These are phyloP conservation scores for Onychomys torridus DNA, from an alignment of 2,797 vertebrate genomes.

Conservation along the genomic window DNA sequence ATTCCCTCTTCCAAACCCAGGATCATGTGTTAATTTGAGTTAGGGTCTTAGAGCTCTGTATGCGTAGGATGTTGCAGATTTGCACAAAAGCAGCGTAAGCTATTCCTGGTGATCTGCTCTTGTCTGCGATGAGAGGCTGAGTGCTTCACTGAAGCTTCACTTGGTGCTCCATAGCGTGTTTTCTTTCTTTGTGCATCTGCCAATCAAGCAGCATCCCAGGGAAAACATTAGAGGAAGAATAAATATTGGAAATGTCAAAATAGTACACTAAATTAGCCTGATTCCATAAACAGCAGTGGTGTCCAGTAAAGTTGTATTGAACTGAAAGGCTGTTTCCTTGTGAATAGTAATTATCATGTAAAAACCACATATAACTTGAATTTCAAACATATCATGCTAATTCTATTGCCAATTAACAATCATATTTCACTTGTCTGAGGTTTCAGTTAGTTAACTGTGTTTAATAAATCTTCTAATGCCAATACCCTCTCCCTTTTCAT, in stretches of 20 bases:
- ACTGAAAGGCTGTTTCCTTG: not conserved
- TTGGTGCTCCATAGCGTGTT: not conserved
- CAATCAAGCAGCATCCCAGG: not conserved
- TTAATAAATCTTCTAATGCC: constrained; percentile 51
- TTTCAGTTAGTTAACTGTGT: constrained; percentile 63
- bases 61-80: not conserved
- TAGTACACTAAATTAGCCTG: not conserved
- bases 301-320: not conserved
- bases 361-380: not conserved
- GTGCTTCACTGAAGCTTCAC: not conserved
- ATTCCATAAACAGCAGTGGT: not conserved
- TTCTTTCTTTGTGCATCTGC: not conserved
- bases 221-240: not conserved
- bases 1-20: not conserved
- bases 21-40: not conserved
- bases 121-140: not conserved
- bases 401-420: constrained; percentile 66
- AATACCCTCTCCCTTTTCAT: constrained; percentile 57
- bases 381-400: not conserved
- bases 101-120: not conserved
- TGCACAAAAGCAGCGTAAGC: not conserved
- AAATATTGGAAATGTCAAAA: not conserved
- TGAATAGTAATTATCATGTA: not conserved
- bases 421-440: constrained; percentile 69
- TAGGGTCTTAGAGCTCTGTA: not conserved